These are phyloP conservation scores for Alectoris magna DNA, from an alignment of 2,797 vertebrate genomes.

Conservation along the genomic window DNA sequence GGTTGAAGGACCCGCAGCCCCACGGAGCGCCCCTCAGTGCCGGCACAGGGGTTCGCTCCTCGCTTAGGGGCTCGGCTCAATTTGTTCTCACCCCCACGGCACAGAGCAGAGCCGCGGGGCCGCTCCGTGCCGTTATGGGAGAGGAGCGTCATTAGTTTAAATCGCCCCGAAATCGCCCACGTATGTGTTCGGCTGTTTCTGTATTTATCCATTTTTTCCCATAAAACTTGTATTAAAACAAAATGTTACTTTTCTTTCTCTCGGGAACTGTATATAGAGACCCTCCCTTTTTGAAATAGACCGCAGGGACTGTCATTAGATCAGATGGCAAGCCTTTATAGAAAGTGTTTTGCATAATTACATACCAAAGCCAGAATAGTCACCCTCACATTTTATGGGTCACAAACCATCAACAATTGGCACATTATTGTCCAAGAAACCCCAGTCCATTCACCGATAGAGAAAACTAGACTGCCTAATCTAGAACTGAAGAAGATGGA, in stretches of 20 bases:
- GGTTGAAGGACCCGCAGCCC: no score
- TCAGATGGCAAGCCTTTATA: conserved; percentile 99
- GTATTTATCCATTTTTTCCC: conserved; percentile 74
- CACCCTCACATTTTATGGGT: conserved; percentile 99
- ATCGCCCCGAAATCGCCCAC: conserved; percentile 65
- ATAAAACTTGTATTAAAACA: conserved; percentile 87
- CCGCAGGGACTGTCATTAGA: conserved; percentile 98
- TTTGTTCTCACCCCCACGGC: background rate
- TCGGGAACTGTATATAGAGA: conserved; percentile 84
- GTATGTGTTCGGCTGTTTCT: conserved; percentile 69
- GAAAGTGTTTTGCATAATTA: conserved; percentile 99
- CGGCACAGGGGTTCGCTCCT: no score
- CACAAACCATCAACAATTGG: conserved; percentile 99
- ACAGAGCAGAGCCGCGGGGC: background rate
- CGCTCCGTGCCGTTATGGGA: conserved; percentile 74
- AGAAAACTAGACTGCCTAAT: conserved; percentile 88
- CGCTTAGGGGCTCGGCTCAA: no score
- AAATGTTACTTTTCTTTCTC: conserved; percentile 85
- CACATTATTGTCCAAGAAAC: conserved; percentile 98
- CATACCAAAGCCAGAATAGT: conserved; percentile 99
- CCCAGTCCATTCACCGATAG: conserved; percentile 91
- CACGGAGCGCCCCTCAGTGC: no score
- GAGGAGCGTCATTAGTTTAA: conserved; percentile 63
- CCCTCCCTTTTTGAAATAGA: conserved; percentile 91
- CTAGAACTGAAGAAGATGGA: conserved; percentile 89